Base-by-base conservation (phyloP, 2,113 vertebrate genomes). In the Guaruba guarouba region DNA sequence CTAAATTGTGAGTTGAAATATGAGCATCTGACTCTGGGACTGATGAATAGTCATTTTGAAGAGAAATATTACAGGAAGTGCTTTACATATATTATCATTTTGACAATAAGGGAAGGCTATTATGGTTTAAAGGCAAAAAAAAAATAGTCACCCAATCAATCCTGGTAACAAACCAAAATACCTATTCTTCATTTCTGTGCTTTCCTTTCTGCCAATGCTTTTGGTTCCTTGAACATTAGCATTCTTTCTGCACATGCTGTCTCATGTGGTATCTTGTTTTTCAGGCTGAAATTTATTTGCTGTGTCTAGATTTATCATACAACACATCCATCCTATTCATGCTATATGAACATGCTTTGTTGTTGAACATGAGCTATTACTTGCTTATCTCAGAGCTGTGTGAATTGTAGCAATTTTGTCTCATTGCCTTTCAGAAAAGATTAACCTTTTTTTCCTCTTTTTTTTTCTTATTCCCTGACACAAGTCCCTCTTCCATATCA, bases 21-120 rank as follows among this genome's bases (percentile, higher is more conserved):
- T n/a, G 92, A 95, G 86, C 59, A 79, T 86, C 88, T 92, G 93
- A 94, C 93, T 92, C 57, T 2, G 70, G 44, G 83, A 87, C 86
- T 95, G 91, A 96, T 92, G 91, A 96, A 96, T 79, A 94, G 95
- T 91, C 74, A 94, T 96, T 95, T n/a, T 95, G 83, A 96, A 91
- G 81, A 94, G 76, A 97, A 96, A 96, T 96, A 96, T 94, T 96
- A 96, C 91, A 90, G 95, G 95, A 96, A 96, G 92, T 92, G 86
- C 91, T 96, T 96, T 96, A 96, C 93, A 96, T 94, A 97, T 95
- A 97, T 96, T 96, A 95, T 94, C 62, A 94, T 94, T 96, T 91
- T 96, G 96, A 96, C 93, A 97, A 96, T 96, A 95, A 96, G 88
- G 92, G 91, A 97, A 95, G 86, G 83, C 96, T 93, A 96, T 95